These are phyloP conservation scores for Sorex maritimensis DNA, from an alignment of 2,797 vertebrate species.

Conservation along the genomic window DNA sequence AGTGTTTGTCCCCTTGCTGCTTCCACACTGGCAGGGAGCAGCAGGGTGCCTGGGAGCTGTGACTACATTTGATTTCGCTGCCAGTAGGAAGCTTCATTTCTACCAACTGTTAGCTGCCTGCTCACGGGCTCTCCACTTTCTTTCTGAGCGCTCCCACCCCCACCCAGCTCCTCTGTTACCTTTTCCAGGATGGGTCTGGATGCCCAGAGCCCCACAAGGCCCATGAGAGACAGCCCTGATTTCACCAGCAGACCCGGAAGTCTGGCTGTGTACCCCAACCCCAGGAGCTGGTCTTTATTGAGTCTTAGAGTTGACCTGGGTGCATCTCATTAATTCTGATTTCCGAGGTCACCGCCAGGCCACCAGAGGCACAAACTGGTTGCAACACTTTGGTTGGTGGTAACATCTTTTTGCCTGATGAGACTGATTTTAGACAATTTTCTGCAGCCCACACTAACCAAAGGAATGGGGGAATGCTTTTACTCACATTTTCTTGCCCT, in stretches of 20 bases:
- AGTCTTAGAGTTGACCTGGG: no score
- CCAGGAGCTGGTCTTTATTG: no score
- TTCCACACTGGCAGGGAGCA: constrained; percentile 92
- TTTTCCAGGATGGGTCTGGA: constrained; percentile 36
- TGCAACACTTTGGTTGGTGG: not conserved
- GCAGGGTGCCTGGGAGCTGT: constrained; percentile 92
- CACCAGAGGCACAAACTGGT: constrained; percentile 62
- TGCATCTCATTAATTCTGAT: constrained; percentile 52
- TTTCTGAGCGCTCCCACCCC: constrained; percentile 61
- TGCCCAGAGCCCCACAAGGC: not conserved
- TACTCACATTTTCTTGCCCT: not conserved
- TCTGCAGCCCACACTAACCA: constrained; percentile 1
- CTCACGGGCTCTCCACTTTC: constrained; percentile 87
- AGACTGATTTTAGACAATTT: constrained; percentile 40
- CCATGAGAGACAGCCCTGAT: constrained; percentile 32
- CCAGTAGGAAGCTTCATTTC: constrained; percentile 93
- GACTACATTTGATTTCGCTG: constrained; percentile 95
- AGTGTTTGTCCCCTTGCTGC: constrained; percentile 93
- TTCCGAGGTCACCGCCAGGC: not conserved
- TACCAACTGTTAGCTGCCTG: constrained; percentile 91
- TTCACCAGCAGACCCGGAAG: not conserved
- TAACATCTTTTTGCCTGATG: not conserved
- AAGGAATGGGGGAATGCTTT: not conserved
- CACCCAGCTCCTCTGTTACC: constrained; percentile 51
- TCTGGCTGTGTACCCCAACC: not conserved